Conservation (phyloP, 2,113 vertebrate species). For the Galbula dea region DNA sequence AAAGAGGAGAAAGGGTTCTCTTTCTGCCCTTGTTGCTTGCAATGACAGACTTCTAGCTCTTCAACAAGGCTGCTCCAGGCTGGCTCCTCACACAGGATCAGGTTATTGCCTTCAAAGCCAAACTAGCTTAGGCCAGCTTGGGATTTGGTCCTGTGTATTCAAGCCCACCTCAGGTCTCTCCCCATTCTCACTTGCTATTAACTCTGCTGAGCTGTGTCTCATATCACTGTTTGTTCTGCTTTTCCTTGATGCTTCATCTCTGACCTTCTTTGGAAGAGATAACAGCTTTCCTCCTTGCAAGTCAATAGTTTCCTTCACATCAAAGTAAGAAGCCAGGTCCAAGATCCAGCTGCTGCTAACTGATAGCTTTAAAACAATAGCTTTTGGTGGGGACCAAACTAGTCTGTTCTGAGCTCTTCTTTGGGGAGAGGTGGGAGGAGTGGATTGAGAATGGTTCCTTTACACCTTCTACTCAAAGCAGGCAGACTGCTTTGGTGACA, state of each 20-base stretch:
- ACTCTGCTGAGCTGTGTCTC: background rate
- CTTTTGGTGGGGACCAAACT: background rate
- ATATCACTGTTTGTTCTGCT: background rate
- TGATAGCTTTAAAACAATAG: constrained; percentile 22
- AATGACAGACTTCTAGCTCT: background rate
- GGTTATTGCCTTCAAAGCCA: background rate
- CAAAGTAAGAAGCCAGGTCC: constrained; percentile 7
- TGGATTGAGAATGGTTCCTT: background rate
- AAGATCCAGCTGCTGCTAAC: background rate
- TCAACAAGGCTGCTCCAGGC: background rate
- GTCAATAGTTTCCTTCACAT: background rate
- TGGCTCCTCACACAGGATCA: background rate
- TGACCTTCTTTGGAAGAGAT: constrained; percentile 17
- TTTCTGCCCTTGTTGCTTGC: background rate
- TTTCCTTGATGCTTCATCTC: background rate
- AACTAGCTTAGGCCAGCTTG: background rate
- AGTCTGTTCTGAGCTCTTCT: background rate
- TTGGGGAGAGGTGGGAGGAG: background rate
- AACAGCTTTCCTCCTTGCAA: background rate
- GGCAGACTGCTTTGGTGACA: background rate
- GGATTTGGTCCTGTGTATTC: background rate
- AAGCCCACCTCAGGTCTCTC: background rate
- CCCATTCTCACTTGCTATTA: background rate
- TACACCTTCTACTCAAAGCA: background rate
- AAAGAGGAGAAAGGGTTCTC: background rate